These are phyloP conservation scores for Heterodera filipjevi DNA, from an alignment of 2,888 invertebrate genomes.

Conservation along the genomic window DNA sequence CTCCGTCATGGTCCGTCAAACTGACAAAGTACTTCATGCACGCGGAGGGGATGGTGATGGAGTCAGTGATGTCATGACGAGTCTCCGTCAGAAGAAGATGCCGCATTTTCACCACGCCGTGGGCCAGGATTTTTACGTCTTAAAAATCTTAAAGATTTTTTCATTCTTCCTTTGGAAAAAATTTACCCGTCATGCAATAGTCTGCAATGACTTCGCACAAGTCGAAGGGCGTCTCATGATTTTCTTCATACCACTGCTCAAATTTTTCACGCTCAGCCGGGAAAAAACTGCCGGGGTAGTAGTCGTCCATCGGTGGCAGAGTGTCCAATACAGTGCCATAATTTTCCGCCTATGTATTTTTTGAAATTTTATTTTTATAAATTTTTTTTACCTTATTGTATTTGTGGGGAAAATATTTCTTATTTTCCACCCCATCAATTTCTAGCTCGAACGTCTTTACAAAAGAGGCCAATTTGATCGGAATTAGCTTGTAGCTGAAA, in stretches of 20 bases:
- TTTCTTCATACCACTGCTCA: no score
- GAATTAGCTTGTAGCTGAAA: background rate
- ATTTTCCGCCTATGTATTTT: background rate
- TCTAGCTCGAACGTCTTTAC: background rate
- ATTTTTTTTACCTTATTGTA: background rate
- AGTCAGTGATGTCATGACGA: background rate
- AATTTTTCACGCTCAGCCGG: no score
- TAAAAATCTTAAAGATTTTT: background rate
- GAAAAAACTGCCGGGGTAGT: constrained; percentile 22
- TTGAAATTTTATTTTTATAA: background rate
- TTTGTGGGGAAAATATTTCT: constrained; percentile 15
- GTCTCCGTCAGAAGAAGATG: background rate
- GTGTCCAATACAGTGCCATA: background rate
- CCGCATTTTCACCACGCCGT: background rate
- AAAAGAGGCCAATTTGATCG: background rate
- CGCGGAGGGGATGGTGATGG: background rate
- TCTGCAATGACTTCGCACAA: no score
- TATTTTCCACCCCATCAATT: background rate
- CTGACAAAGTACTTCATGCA: background rate
- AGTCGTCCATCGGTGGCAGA: constrained; percentile 11
- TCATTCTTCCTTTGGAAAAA: no score
- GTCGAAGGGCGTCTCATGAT: no score
- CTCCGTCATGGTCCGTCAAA: background rate
- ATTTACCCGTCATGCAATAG: no score
- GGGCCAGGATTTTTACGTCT: background rate